phyloP scores from a whole-genome alignment of 2,797 vertebrate genomes.

The Lepus oiostolus region DNA sequence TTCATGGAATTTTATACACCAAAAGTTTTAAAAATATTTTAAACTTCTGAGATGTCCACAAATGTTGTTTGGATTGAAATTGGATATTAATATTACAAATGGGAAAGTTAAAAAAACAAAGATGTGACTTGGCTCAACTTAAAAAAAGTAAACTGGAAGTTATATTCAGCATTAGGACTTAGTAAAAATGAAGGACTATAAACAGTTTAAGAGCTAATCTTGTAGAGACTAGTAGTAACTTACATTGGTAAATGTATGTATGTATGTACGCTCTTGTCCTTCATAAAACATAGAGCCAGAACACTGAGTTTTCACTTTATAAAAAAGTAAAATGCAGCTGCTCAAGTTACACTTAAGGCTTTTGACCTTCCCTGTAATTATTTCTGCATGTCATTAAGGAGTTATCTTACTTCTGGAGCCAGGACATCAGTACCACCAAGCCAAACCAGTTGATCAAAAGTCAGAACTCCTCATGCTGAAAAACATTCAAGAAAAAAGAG shows the following conservation, averaged over 20 bases:
- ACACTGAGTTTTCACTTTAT: slow-evolving; percentile 24
- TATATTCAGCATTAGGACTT: not conserved
- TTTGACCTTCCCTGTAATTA: slow-evolving; percentile 41
- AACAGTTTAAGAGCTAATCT: slow-evolving; percentile 1
- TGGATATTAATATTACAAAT: slow-evolving; percentile 10
- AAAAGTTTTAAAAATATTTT: slow-evolving; percentile 42
- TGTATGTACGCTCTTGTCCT: slow-evolving; percentile 10
- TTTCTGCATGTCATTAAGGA: not conserved
- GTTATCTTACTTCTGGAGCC: slow-evolving; percentile 31
- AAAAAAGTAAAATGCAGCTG: slow-evolving; percentile 19
- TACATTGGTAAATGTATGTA: slow-evolving; percentile 43
- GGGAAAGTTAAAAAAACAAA: slow-evolving; percentile 46
- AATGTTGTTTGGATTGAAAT: not conserved
- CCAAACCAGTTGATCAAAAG: not conserved
- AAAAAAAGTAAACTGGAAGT: slow-evolving; percentile 59
- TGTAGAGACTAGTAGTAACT: slow-evolving; percentile 37
- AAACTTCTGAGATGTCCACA: not conserved
- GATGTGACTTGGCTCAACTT: not conserved
- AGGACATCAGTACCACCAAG: not conserved
- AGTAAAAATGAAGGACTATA: not conserved
- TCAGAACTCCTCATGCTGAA: not conserved
- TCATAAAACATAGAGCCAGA: slow-evolving; percentile 45
- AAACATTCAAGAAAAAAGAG: not conserved
- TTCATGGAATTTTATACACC: not conserved
- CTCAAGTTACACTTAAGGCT: not conserved